phyloP scores from a whole-genome alignment of 1,140 invertebrate species.

The Drosophila parabipectinata region DNA sequence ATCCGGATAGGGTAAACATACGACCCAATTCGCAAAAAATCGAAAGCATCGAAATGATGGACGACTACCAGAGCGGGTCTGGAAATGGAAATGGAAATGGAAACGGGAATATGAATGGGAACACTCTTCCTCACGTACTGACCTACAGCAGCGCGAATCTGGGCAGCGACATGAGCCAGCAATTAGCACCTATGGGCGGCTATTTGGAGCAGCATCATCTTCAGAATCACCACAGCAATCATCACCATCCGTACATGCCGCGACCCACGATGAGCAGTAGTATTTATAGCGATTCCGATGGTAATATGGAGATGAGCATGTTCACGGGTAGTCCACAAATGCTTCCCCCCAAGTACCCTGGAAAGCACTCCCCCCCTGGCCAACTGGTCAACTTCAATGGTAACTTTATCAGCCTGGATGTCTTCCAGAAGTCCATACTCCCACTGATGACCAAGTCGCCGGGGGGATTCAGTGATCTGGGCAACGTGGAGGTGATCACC shows the following conservation, averaged over 20 bases:
- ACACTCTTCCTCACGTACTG: conserved; percentile 63
- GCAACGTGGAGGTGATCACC: conserved; percentile 83
- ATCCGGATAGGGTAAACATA: conserved; percentile 65
- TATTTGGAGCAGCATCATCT: conserved; percentile 65
- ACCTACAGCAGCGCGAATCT: conserved; percentile 64
- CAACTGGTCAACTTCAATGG: conserved; percentile 79
- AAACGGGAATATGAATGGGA: conserved; percentile 37
- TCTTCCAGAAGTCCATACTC: conserved; percentile 77
- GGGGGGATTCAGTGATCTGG: conserved; percentile 35
- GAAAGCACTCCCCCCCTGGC: neutral
- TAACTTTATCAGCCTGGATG: conserved; percentile 77
- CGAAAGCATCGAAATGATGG: conserved; percentile 75
- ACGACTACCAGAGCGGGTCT: conserved; percentile 61
- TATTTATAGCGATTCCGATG: conserved; percentile 61
- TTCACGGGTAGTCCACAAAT: conserved; percentile 33
- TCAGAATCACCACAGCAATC: conserved; percentile 38
- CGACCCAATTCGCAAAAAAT: conserved; percentile 80
- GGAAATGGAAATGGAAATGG: conserved; percentile 36
- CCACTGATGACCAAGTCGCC: conserved; percentile 65
- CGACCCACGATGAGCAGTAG: conserved; percentile 58
- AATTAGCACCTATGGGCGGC: conserved; percentile 69
- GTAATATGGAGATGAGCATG: conserved; percentile 66
- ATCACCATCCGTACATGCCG: conserved; percentile 45
- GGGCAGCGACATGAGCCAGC: conserved; percentile 58
- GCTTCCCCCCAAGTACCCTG: conserved; percentile 33